Base-by-base conservation (phyloP, 2,888 invertebrate species). In the Sclerodermus sp. region DNA sequence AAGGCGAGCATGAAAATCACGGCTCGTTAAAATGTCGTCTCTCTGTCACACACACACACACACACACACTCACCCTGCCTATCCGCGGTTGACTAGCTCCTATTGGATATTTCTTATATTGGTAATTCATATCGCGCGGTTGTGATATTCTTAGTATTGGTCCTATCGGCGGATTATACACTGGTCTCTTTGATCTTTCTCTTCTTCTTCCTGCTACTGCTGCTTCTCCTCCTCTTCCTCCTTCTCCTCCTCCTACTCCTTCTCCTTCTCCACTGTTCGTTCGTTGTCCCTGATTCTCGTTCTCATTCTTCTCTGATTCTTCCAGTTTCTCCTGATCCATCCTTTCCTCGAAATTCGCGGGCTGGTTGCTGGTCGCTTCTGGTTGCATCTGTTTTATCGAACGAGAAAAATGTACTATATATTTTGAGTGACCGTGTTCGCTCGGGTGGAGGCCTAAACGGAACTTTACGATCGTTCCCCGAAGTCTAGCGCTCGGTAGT, bases 1-100 rank as follows among this genome's bases (percentile, higher is more conserved):
- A 66, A 67, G 67, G 67, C 67, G 67, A 73, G 67, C 68, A 67
- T 65, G 67, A 70, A 73, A 73, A 73, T 70, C 68, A 67, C 70
- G 64, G 65, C 67, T 66, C 68, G 66, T 64, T 64, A 60, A 62
- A 59, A 60, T 55, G 57, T 64, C 62, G 58, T 52, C 48, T 31
- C 47, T 40, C 47, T 43, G 51, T 43, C 34, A 29, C 37, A 31
- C 47, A 29, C 16, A n/a, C n/a, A n/a, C n/a, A n/a, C n/a, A n/a
- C n/a, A n/a, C n/a, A 29, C 40, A 18, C 44, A 10, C n/a, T 45
- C 41, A 29, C 38, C 53, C 56, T 51, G 34, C 48, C 43, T 41
- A 13, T 31, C 16, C 49, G 39, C 32, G 42, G 34, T 38, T 39
- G 34, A 38, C 45, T 34, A 9, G 45, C 39, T 16, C 16, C 38